A percentile compares a stretch with the other conserved stretches of the same genome.
Evolutionary conservation across 2,113 vertebrate genomes (phyloP).

Genomic region (Tinamus guttatus): DNA sequence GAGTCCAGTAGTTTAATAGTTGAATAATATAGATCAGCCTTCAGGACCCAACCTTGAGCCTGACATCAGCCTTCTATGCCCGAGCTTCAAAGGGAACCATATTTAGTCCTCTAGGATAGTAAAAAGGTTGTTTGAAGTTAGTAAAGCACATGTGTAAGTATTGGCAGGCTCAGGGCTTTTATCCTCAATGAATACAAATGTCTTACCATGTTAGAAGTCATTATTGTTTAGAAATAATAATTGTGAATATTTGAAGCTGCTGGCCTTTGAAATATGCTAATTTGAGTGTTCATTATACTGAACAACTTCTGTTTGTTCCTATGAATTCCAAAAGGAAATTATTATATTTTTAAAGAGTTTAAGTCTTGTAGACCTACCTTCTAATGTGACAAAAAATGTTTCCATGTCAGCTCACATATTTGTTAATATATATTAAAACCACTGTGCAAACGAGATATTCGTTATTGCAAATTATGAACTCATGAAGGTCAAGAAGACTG

Average conservation of each 20-base stretch:
- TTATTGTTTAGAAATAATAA: slow-evolving; percentile 61
- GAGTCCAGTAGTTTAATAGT: slow-evolving; percentile 10
- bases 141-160: slow-evolving; percentile 44
- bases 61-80: slow-evolving; percentile 41
- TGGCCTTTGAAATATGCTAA: slow-evolving; percentile 38
- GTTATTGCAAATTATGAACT: background rate
- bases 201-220: slow-evolving; percentile 34
- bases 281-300: background rate
- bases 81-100: slow-evolving; percentile 55
- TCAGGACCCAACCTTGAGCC: slow-evolving; percentile 35
- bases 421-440: slow-evolving; percentile 13
- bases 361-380: slow-evolving; percentile 18
- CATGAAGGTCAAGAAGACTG: slow-evolving; percentile 18
- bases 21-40: slow-evolving; percentile 50
- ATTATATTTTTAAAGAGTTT: slow-evolving; percentile 11
- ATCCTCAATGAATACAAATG: slow-evolving; percentile 60
- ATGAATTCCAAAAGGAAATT: slow-evolving; percentile 17
- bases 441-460: background rate
- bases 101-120: slow-evolving; percentile 59
- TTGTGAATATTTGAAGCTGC: slow-evolving; percentile 43
- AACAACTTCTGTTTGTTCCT: slow-evolving; percentile 36
- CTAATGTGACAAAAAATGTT: slow-evolving; percentile 25
- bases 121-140: slow-evolving; percentile 60
- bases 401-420: slow-evolving; percentile 30
- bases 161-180: slow-evolving; percentile 51